Evolutionary conservation across 2,113 vertebrate species (phyloP).

Genomic region (Triplophysa dalaica): DNA sequence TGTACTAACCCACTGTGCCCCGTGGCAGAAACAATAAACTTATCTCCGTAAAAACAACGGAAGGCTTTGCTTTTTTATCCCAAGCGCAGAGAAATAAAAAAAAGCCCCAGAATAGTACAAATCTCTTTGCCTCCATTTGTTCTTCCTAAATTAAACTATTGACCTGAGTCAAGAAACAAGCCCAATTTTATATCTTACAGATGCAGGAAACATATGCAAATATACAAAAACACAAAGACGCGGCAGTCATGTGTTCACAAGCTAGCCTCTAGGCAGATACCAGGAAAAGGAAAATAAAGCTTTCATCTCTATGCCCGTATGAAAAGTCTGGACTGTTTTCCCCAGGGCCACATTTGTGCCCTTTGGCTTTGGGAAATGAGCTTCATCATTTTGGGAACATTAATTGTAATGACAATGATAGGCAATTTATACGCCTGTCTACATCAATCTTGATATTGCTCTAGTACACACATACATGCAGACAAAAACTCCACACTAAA

Average conservation of each 20-base stretch:
- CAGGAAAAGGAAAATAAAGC: slow-evolving; percentile 34
- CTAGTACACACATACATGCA: not conserved
- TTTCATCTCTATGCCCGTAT: slow-evolving; percentile 34
- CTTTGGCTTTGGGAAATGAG: slow-evolving; percentile 21
- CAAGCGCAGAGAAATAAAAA: not conserved
- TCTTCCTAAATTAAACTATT: not conserved
- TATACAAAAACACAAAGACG: not conserved
- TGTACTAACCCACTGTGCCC: slow-evolving; percentile 21
- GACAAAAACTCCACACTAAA: not conserved
- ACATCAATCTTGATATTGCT: slow-evolving; percentile 8
- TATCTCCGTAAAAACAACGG: slow-evolving; percentile 11
- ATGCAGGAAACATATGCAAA: not conserved
- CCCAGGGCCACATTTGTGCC: not conserved
- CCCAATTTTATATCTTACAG: not conserved
- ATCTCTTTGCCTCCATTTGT: not conserved
- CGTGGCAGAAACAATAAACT: slow-evolving; percentile 13
- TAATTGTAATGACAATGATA: slow-evolving; percentile 49
- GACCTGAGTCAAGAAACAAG: not conserved
- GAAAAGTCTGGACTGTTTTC: slow-evolving; percentile 24
- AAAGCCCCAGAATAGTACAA: not conserved
- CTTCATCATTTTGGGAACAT: slow-evolving; percentile 40
- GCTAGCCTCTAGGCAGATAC: not conserved
- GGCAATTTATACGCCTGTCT: slow-evolving; percentile 31
- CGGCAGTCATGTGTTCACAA: not conserved
- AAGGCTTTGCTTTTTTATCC: not conserved